Conservation (phyloP, 1,140 invertebrate species). For the Ooceraea biroi region DNA sequence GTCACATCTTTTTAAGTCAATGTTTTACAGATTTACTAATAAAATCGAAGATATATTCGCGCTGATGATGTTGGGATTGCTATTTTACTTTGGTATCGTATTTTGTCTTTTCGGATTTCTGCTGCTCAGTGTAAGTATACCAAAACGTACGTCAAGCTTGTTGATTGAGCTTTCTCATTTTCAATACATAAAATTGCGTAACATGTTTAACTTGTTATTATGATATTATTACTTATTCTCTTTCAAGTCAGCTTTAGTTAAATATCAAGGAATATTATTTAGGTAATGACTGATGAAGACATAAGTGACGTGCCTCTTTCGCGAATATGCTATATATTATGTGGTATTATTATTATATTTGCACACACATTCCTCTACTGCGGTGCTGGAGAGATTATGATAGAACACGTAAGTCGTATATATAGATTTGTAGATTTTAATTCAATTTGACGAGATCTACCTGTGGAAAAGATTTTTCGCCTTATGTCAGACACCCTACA, state of each 20-base stretch:
- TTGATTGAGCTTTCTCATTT: background rate
- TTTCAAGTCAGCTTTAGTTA: no score
- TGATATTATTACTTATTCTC: no score
- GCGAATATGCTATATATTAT: background rate
- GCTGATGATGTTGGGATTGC: constrained; percentile 18
- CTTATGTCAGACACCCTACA: no score
- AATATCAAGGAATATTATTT: constrained; percentile 26
- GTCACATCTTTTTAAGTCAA: background rate
- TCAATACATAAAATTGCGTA: no score
- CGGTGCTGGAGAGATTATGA: constrained; percentile 12
- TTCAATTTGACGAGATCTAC: no score
- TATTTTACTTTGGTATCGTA: constrained; percentile 43
- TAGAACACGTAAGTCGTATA: constrained; percentile 24
- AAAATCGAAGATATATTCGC: constrained; percentile 33
- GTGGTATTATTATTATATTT: constrained; percentile 11
- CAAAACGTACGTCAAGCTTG: no score
- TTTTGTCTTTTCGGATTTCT: constrained; percentile 37
- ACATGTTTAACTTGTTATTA: no score
- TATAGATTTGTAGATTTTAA: no score
- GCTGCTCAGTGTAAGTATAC: constrained; percentile 47
- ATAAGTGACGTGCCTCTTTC: constrained; percentile 1
- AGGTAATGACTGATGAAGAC: background rate
- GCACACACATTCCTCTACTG: constrained; percentile 24
- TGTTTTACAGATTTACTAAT: constrained; percentile 15
- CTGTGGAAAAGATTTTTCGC: no score